These are phyloP conservation scores for Thamnophis sirtalis DNA, from an alignment of 2,113 vertebrate species.

Conservation along the genomic window DNA sequence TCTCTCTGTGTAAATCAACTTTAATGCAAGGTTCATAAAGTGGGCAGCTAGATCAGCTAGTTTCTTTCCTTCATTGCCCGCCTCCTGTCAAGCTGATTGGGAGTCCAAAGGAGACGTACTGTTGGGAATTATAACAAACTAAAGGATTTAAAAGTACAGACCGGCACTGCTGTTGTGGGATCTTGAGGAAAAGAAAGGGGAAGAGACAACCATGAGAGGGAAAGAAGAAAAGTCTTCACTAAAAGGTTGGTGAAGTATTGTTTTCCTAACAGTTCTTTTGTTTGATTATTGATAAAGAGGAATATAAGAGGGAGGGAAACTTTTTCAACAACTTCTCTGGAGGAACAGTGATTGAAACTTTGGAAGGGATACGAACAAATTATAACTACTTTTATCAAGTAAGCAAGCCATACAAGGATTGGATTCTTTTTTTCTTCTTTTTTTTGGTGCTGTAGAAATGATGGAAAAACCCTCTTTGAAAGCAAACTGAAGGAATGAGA, in stretches of 20 bases:
- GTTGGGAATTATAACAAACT: constrained; percentile 13
- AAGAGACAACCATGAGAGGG: constrained; percentile 50
- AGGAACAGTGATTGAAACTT: neutral
- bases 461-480: neutral
- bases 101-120: constrained; percentile 28
- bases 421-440: neutral
- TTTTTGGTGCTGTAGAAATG: neutral
- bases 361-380: neutral
- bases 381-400: neutral
- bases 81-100: constrained; percentile 37
- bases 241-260: constrained; percentile 67
- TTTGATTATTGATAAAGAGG: neutral
- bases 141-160: constrained; percentile 12
- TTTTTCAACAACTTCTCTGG: neutral
- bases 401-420: neutral
- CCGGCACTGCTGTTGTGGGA: neutral
- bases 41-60: constrained; percentile 33
- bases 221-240: constrained; percentile 69
- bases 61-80: constrained; percentile 26
- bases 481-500: neutral
- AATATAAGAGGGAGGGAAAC: too few species aligned
- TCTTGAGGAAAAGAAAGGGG: constrained; percentile 48
- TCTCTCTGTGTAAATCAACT: constrained; percentile 67
- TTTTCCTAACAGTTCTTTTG: neutral
- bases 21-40: constrained; percentile 56